phyloP scores from a whole-genome alignment of 2,888 invertebrate genomes.

The Elgonia sp. region DNA sequence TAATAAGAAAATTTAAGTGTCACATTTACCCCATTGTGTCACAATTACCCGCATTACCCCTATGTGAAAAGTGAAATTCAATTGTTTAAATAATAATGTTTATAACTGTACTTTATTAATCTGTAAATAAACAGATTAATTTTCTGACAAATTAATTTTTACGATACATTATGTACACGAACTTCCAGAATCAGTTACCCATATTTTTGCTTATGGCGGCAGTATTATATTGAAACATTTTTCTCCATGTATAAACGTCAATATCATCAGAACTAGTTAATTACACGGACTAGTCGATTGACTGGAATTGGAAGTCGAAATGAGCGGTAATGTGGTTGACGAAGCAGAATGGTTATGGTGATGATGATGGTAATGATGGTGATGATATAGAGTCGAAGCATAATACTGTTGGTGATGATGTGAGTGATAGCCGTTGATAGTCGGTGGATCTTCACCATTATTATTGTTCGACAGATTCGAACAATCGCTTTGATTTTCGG shows the following conservation, averaged over 20 bases:
- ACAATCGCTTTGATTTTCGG: slow-evolving; percentile 75
- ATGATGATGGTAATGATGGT: slow-evolving; percentile 84
- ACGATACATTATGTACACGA: too few species aligned
- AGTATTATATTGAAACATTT: background rate
- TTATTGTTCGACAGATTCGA: slow-evolving; percentile 73
- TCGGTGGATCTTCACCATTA: slow-evolving; percentile 64
- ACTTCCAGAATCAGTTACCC: too few species aligned
- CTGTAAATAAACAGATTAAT: too few species aligned
- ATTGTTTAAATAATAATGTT: too few species aligned
- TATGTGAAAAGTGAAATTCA: too few species aligned
- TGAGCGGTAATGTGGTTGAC: slow-evolving; percentile 79
- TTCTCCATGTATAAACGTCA: background rate
- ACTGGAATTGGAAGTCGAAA: slow-evolving; percentile 82
- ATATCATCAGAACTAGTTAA: slow-evolving; percentile 69
- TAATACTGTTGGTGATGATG: slow-evolving; percentile 86
- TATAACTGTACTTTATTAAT: too few species aligned
- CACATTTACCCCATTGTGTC: too few species aligned
- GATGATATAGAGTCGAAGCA: slow-evolving; percentile 85
- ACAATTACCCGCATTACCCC: too few species aligned
- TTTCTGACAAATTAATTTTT: too few species aligned
- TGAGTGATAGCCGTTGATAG: slow-evolving; percentile 78
- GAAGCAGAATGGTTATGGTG: slow-evolving; percentile 77
- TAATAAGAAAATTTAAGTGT: too few species aligned
- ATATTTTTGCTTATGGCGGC: too few species aligned
- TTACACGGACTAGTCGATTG: slow-evolving; percentile 84